These are phyloP conservation scores for Megaleporinus macrocephalus DNA, from an alignment of 2,113 vertebrate species.

Conservation along the genomic window DNA sequence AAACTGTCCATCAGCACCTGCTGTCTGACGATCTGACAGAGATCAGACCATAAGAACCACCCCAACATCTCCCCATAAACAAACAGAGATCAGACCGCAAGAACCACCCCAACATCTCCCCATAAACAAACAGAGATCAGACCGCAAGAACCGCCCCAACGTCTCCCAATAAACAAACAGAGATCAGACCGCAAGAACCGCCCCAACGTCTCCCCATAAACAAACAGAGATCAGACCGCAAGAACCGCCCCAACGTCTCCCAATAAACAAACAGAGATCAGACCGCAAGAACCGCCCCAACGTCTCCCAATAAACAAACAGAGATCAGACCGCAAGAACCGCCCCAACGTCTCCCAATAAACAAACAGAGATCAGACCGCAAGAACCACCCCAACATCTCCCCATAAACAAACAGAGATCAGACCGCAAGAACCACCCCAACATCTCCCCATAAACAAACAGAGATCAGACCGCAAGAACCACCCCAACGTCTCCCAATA, in stretches of 20 bases:
- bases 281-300: constrained; percentile 14
- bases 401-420: no score
- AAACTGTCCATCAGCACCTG: constrained; percentile 27
- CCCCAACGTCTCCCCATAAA: no score
- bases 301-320: no score
- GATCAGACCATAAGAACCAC: constrained; percentile 8
- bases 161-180: no score
- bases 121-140: constrained; percentile 14
- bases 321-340: constrained; percentile 3
- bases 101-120: no score
- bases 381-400: no score
- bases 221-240: constrained; percentile 14
- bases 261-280: constrained; percentile 16
- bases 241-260: no score
- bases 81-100: constrained; percentile 30
- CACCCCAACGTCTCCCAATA: no score
- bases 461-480: constrained; percentile 9
- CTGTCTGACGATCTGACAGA: constrained; percentile 27
- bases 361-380: constrained; percentile 14
- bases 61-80: constrained; percentile 33
- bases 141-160: constrained; percentile 15
- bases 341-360: no score
- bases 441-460: no score
- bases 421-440: constrained; percentile 17
- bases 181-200: constrained; percentile 3